Evolutionary conservation across 2,888 invertebrate species (phyloP), one percentile per base, ranked within the genome.

Genomic region (Thyatira batis): DNA sequence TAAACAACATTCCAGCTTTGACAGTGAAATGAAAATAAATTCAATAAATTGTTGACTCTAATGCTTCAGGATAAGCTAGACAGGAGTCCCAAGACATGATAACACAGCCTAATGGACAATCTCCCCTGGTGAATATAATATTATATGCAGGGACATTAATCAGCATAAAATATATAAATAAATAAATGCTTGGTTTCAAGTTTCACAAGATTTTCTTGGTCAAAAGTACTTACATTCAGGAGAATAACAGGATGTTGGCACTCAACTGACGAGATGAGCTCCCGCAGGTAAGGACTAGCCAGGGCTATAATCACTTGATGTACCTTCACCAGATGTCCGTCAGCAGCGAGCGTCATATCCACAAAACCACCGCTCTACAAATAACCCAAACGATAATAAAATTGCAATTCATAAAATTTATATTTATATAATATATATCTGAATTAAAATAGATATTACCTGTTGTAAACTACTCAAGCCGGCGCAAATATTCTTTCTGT

Each of bases 311-410:
- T 73, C 27, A 92, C 71, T 71, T 91, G 89, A 56, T 92, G 92
- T 1, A 91, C 92, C 61, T 89, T 92, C 9, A 92, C 91, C 53
- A 82, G 69, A 57, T 89, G 89, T 0, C 91, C 92, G 46, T 92
- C 90, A 1, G 91, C 91, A 9, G 91, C 92, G 28, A 92, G 61
- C 0, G 92, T 92, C 89, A 92, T 86, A 54, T 92, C 92, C 33
- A 92, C 92, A 71, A 92, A 91, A 57, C 91, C 90, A 53, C 84
- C 88, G 73, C 84, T 89, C 92, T 92, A 72, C 20, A 74, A 75
- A 50, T 52, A 55, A 50, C 10, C 46, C 11, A 49, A 33, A 33
- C 33, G 13, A n/a, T 33, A 23, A 23, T 23, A 23, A 23, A 23
- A 3, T 23, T 23, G 3, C 6, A 23, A 4, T 4, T 4, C 3